Conservation (phyloP, 2,113 vertebrate genomes). For the Sphaerodactylus townsendi region DNA sequence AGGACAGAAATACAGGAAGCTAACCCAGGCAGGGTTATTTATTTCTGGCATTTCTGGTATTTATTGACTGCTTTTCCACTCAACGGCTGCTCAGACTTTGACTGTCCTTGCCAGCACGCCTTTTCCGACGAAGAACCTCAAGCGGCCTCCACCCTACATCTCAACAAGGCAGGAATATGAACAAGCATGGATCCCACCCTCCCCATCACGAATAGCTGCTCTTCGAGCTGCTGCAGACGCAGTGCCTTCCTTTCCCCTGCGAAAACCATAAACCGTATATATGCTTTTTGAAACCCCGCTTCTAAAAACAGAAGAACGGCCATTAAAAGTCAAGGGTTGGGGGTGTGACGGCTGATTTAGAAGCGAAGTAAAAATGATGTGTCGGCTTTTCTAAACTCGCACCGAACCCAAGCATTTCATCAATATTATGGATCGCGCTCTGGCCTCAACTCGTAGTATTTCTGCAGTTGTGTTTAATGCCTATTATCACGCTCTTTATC, state of each 20-base stretch:
- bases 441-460: constrained; percentile 16
- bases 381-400: constrained; percentile 18
- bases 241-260: rapidly evolving
- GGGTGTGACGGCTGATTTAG: neutral
- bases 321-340: neutral
- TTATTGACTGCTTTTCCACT: too few relatives aligned
- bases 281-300: neutral
- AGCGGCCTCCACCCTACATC: neutral
- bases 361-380: constrained; percentile 36
- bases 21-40: too few relatives aligned
- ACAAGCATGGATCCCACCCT: neutral
- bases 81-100: neutral
- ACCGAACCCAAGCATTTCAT: constrained; percentile 41
- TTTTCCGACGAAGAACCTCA: too few relatives aligned
- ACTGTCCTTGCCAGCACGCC: neutral
- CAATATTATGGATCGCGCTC: constrained; percentile 48
- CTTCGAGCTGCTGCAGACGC: too few relatives aligned
- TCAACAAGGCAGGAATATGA: neutral
- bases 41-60: too few relatives aligned
- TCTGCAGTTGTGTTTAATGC: constrained; percentile 46
- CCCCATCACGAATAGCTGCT: too few relatives aligned
- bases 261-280: neutral
- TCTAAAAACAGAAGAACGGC: constrained; percentile 19
- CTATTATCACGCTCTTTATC: constrained; percentile 41
- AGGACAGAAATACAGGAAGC: too few relatives aligned